Base-by-base conservation (phyloP, 2,888 invertebrate genomes). In the Fragum fragum region DNA sequence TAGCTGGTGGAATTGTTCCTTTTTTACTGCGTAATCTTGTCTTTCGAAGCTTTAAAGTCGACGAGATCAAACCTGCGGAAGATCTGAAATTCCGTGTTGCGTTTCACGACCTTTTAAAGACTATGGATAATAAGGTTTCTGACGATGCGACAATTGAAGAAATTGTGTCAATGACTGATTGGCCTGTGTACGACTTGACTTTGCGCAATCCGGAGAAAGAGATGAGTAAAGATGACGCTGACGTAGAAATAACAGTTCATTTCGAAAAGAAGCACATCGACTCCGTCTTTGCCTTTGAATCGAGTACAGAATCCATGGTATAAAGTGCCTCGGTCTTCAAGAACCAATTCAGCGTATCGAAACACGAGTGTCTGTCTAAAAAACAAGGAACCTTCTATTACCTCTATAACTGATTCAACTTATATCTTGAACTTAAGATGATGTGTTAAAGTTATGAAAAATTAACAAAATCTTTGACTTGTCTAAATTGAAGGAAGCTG, bases 1-100 rank as follows among this genome's bases (percentile, higher is more conserved):
- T 86, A 18, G 86, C 81, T 5, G 87, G 87, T 23, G 89, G 89
- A 16, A 87, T 89, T 55, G 36, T 89, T 11, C 89, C 89, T 0
- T 89, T 81, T 28, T 83, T 88, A 59, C 68, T 89, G 7, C 74
- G 80, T 63, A 87, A 81, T 18, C 53, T 88, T 28, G 76, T 89
- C 1, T 87, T 88, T 47, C 71, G 82, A 26, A 36, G 70, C 1
- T 79, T 79, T 26, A 39, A 73, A 1, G 52, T 83, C 6, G 57
- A 78, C 1, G 9, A 26, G 9, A 42, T 85, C 3, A 82, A 87
- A 26, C 76, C 72, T 0, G n/a, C 21, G 2, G 18, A 36, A 21
- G 76, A 77, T 53, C 59, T 83, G 2, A 73, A 73, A 28, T 87
- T 87, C 32, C 75, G 83, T 53, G 73, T 81, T n/a, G 77, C 76